Evolutionary conservation across 1,140 invertebrate species (phyloP).

Genomic region (Brachionus sp.): DNA sequence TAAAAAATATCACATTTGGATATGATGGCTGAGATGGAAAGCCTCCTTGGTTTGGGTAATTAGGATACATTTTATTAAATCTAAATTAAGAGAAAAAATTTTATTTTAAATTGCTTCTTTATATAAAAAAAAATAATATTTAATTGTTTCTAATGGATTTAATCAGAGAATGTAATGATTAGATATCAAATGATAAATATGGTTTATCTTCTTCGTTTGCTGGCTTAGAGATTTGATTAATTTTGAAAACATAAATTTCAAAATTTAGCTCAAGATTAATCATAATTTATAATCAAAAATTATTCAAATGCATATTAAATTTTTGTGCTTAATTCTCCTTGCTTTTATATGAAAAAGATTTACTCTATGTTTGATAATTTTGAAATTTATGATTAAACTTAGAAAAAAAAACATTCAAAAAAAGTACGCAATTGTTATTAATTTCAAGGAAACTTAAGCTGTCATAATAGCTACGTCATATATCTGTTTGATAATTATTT

Average conservation of each 20-base stretch:
- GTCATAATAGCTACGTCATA: no score
- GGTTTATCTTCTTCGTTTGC: neutral
- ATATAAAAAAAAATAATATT: no score
- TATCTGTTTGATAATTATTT: no score
- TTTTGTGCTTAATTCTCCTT: no score
- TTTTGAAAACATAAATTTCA: no score
- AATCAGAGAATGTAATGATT: neutral
- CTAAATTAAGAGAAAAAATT: neutral
- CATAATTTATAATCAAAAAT: neutral
- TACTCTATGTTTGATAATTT: no score
- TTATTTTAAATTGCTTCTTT: neutral
- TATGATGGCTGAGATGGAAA: neutral
- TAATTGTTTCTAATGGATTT: neutral
- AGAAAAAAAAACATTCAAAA: no score
- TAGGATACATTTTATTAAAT: constrained; percentile 24
- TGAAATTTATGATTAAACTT: no score
- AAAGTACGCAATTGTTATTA: no score
- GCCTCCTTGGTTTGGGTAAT: constrained; percentile 33
- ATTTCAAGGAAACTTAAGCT: no score
- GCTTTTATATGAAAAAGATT: no score
- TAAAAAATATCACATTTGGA: neutral
- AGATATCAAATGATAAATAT: neutral
- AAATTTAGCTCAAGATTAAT: neutral
- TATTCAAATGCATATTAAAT: no score
- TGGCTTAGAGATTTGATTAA: neutral